Base-by-base conservation (phyloP, 2,888 invertebrate genomes). In the Drosophila siamana region DNA sequence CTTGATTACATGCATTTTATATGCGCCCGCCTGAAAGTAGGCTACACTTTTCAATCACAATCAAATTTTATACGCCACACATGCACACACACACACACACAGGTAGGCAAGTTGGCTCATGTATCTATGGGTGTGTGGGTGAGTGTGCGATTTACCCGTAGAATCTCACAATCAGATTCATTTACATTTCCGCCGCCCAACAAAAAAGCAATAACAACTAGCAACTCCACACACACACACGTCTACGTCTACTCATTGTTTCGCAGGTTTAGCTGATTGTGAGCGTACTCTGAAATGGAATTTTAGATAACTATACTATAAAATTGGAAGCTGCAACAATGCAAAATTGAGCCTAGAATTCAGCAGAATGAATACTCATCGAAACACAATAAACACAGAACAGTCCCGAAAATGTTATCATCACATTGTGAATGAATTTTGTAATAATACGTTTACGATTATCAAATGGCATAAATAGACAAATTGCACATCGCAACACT, bases 1-100 rank as follows among this genome's bases (percentile, higher is more conserved):
- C 86, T 79, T 84, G 84, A 84, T 84, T 84, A 84, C 86, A 84
- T 86, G 84, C 84, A 81, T 87, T 84, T 86, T 78, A 84, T 86
- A 83, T 84, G 84, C 80, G 69, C 78, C 81, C 69, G 76, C 78
- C 78, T 66, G 69, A 87, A 86, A 87, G 87, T 85, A 87, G 87
- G 87, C 85, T 87, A 87, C 85, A 87, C 82, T 87, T 86, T 87
- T 86, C 85, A 86, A 86, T 87, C 87, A 87, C 85, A 85, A 87
- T 87, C 80, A 86, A 86, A 86, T 86, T 86, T 86, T 85, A 86
- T 87, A 70, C 85, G 60, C 52, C 62, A 33, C 38, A 43, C 19
- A 51, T 26, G 13, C 50, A 36, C 22, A 24, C 13, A 22, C 28
- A 64, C 30, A 57, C 30, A 57, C 38, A 60, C 26, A 28, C 33